A percentile compares a stretch with the other conserved stretches of the same genome.
These are phyloP conservation scores for Smithornis capensis DNA, from an alignment of 2,113 vertebrate species.

Conservation along the genomic window DNA sequence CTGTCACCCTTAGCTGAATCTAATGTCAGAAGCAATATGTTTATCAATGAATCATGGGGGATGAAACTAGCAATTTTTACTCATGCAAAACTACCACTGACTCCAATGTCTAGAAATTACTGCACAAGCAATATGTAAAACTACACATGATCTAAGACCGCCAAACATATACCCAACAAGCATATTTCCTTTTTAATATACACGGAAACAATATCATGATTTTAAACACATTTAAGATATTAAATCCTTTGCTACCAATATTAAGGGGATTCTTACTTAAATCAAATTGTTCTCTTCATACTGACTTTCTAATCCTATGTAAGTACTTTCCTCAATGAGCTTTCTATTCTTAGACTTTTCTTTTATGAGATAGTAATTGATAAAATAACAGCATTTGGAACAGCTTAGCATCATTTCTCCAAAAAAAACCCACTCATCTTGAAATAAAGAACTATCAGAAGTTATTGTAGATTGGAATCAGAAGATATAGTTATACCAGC, in stretches of 20 bases:
- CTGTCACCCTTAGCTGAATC: slow-evolving; percentile 72
- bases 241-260: background rate
- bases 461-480: background rate
- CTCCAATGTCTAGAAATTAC: background rate
- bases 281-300: background rate
- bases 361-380: background rate
- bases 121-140: background rate
- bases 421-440: background rate
- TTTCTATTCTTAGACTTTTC: background rate
- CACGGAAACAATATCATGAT: background rate
- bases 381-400: background rate
- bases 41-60: slow-evolving; percentile 61
- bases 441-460: background rate
- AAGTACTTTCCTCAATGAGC: background rate
- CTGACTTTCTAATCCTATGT: slow-evolving; percentile 7
- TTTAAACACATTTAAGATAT: background rate
- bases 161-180: background rate
- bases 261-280: background rate
- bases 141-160: background rate
- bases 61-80: background rate
- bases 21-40: slow-evolving; percentile 74
- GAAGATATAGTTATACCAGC: background rate
- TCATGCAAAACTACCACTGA: background rate
- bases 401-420: background rate
- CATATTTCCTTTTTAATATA: background rate